Conservation (phyloP, 2,113 vertebrate genomes). For the Pluvianellus socialis region DNA sequence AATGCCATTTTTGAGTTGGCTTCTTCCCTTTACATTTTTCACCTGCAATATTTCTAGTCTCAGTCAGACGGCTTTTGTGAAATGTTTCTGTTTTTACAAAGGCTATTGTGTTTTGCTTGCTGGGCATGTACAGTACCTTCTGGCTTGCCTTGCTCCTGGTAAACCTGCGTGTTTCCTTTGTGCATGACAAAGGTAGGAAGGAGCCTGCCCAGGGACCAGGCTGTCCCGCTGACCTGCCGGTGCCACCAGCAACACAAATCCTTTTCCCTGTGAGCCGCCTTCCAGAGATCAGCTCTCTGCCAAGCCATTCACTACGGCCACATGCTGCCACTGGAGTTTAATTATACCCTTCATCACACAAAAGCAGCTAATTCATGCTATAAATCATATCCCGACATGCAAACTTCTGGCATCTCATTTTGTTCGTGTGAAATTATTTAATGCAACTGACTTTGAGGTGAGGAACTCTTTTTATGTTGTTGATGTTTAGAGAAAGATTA, state of each 20-base stretch:
- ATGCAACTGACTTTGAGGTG: slow-evolving; percentile 26
- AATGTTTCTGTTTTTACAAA: neutral
- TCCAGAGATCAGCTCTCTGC: neutral
- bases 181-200: slow-evolving; percentile 15
- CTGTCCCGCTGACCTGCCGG: neutral
- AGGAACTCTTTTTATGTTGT: slow-evolving; percentile 26
- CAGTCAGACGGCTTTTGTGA: neutral
- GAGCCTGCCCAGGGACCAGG: neutral
- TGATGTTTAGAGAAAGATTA: slow-evolving; percentile 49
- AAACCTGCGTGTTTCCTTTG: neutral
- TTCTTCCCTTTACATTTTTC: neutral
- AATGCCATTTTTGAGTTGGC: neutral
- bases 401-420: slow-evolving; percentile 11
- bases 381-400: neutral
- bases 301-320: neutral
- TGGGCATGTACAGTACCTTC: neutral
- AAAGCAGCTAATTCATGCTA: slow-evolving; percentile 4
- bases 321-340: neutral
- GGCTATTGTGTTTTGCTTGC: neutral
- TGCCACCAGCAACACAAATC: neutral
- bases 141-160: neutral
- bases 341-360: slow-evolving; percentile 21
- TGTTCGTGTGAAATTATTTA: neutral
- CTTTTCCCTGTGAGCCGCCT: neutral
- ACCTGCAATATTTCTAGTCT: neutral